These are phyloP conservation scores for Labrus mixtus DNA, from an alignment of 2,113 vertebrate genomes.

Conservation along the genomic window DNA sequence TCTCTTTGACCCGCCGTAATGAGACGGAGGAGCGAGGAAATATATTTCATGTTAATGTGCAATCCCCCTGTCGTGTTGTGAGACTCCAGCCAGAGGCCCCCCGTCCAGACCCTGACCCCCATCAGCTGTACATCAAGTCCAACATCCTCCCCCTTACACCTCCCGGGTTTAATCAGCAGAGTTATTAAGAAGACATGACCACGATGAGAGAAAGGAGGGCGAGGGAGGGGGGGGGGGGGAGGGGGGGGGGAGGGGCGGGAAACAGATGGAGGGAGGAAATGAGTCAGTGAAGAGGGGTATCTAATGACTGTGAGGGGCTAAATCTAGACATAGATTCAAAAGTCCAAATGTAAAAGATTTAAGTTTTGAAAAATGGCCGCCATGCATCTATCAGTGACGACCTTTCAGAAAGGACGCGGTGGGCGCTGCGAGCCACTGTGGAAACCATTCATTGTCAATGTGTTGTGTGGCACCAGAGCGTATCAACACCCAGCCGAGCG, in stretches of 20 bases:
- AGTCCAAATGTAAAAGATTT: too few species aligned
- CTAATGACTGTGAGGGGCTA: not conserved
- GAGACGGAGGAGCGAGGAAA: constrained; percentile 48
- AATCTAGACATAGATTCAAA: too few species aligned
- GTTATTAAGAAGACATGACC: constrained; percentile 21
- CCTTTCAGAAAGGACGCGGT: too few species aligned
- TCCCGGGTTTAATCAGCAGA: constrained; percentile 1
- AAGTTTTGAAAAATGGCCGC: too few species aligned
- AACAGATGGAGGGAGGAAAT: not conserved
- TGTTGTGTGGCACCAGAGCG: too few species aligned
- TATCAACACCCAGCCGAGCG: too few species aligned
- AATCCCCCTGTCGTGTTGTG: constrained; percentile 43
- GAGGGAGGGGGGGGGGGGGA: not conserved
- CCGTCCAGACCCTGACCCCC: constrained; percentile 17
- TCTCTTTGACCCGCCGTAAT: constrained; percentile 63
- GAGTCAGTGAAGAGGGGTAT: not conserved
- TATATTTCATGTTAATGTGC: constrained; percentile 61
- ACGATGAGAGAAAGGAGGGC: not conserved
- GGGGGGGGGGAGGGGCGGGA: not conserved
- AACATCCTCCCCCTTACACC: constrained; percentile 11
- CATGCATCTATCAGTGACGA: too few species aligned
- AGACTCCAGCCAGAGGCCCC: constrained; percentile 10
- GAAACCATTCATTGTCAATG: too few species aligned
- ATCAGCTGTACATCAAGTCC: constrained; percentile 39
- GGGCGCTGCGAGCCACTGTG: too few species aligned